Evolutionary conservation across 2,888 invertebrate species (phyloP).

Genomic region (Hirtodrosophila alboralis): DNA sequence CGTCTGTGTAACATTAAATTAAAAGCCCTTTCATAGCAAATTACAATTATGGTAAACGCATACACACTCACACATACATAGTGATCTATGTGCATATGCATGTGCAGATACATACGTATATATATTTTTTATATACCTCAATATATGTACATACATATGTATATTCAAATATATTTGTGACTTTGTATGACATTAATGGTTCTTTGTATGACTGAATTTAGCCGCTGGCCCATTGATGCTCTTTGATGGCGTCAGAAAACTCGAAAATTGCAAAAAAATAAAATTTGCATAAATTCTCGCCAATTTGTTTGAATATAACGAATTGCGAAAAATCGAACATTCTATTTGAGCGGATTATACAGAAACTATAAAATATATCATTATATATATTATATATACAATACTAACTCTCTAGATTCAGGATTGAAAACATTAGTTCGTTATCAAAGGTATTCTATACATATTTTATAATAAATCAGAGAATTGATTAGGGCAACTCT

Average conservation of each 20-base stretch:
- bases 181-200: conserved; percentile 19
- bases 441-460: too few relatives aligned
- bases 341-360: neutral
- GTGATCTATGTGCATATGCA: neutral
- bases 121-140: too few relatives aligned
- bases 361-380: too few relatives aligned
- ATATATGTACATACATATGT: conserved; percentile 1
- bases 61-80: conserved; percentile 1
- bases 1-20: conserved; percentile 62
- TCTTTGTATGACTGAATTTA: conserved; percentile 32
- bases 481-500: neutral
- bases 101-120: neutral
- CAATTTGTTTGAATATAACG: neutral
- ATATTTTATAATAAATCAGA: neutral
- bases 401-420: too few relatives aligned
- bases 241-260: conserved; percentile 38
- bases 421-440: too few relatives aligned
- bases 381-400: too few relatives aligned
- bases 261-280: conserved; percentile 16
- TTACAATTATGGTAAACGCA: conserved; percentile 70
- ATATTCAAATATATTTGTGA: neutral
- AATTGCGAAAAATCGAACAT: neutral
- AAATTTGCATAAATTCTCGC: conserved; percentile 41
- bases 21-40: conserved; percentile 68
- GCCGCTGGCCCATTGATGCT: conserved; percentile 44